These are phyloP conservation scores for Theonella swinhoei DNA, from an alignment of 37 sponge, comb jelly and placozoan species.

Conservation along the genomic window DNA sequence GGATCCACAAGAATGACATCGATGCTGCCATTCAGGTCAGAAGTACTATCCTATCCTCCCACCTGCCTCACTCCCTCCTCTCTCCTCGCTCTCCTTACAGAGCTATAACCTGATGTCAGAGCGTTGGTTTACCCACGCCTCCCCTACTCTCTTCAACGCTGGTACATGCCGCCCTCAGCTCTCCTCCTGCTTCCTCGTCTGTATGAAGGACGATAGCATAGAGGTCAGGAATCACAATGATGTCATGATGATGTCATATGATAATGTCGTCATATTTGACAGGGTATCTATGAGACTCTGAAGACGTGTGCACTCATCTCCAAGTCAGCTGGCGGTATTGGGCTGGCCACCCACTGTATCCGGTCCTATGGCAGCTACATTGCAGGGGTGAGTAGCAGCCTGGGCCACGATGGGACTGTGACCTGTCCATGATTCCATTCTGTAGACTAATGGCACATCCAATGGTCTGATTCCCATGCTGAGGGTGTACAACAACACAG, in stretches of 20 bases:
- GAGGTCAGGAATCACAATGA: slow-evolving; percentile 80
- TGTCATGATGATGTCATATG: too few relatives aligned
- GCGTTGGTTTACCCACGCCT: slow-evolving; percentile 99
- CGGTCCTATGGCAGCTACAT: slow-evolving; percentile 96
- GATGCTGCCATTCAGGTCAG: slow-evolving; percentile 86
- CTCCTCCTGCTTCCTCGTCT: slow-evolving; percentile 95
- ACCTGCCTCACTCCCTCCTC: not conserved
- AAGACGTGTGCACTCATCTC: slow-evolving; percentile 97
- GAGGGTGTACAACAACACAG: slow-evolving; percentile 97
- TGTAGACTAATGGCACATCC: slow-evolving; percentile 91
- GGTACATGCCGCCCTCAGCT: slow-evolving; percentile 97
- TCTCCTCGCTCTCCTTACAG: slow-evolving; percentile 28
- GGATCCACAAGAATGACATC: slow-evolving; percentile 88
- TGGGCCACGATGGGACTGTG: too few relatives aligned
- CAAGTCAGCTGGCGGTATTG: slow-evolving; percentile 99
- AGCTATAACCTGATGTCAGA: slow-evolving; percentile 98
- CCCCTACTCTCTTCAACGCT: slow-evolving; percentile 98
- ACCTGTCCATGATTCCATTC: too few relatives aligned
- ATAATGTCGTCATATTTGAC: not conserved
- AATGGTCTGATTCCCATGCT: slow-evolving; percentile 99
- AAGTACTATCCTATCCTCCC: not conserved
- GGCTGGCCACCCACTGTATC: slow-evolving; percentile 89
- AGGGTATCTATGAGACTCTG: slow-evolving; percentile 98
- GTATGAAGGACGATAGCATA: slow-evolving; percentile 98
- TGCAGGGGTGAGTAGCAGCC: slow-evolving; percentile 92